These are phyloP conservation scores for Tenthredo scrophulariae DNA, from an alignment of 2,888 invertebrate species.

Conservation along the genomic window DNA sequence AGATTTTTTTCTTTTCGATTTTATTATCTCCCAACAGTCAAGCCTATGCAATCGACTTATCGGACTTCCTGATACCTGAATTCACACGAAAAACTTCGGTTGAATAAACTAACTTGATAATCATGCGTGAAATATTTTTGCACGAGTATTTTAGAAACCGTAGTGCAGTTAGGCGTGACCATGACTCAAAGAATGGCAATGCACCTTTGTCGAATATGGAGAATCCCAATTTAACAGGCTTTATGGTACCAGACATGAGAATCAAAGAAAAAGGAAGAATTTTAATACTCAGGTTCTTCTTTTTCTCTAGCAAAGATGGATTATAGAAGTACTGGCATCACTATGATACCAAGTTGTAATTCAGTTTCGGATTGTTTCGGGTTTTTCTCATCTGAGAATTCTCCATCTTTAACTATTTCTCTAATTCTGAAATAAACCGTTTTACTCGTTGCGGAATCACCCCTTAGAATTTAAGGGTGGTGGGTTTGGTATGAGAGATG, in stretches of 20 bases:
- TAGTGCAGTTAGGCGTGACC: neutral
- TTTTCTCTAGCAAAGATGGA: neutral
- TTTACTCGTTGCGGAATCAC: neutral
- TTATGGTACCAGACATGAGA: neutral
- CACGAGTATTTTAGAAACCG: neutral
- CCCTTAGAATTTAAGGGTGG: constrained; percentile 17
- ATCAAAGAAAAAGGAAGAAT: neutral
- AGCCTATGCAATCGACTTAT: neutral
- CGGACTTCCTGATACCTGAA: neutral
- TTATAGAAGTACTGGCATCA: neutral
- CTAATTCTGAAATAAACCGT: neutral
- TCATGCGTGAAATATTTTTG: neutral
- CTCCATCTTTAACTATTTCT: neutral
- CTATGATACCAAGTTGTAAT: neutral
- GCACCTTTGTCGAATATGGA: neutral
- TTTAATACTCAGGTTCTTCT: neutral
- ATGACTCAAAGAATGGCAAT: neutral
- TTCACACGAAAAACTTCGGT: neutral
- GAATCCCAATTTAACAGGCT: neutral
- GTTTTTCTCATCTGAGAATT: neutral
- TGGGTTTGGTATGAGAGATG: neutral
- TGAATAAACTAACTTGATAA: neutral
- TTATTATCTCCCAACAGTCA: neutral
- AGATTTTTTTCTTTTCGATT: neutral
- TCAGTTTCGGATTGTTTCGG: neutral